Percentiles rank a stretch among this genome's conserved stretches.
phyloP scores from a whole-genome alignment of 2,888 invertebrate genomes.

The Ganaspis brasiliensis region DNA sequence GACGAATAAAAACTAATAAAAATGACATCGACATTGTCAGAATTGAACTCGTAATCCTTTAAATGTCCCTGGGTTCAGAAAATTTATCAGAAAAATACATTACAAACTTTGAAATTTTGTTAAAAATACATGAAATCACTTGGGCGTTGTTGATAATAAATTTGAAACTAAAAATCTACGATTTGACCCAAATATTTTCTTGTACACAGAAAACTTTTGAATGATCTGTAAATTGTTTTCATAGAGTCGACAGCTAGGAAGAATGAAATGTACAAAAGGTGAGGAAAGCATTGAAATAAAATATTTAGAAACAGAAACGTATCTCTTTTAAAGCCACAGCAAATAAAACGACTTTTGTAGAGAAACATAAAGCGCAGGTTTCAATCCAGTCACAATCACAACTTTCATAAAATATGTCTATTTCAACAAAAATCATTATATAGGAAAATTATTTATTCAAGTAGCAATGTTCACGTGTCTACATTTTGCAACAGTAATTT shows the following conservation, averaged over 20 bases:
- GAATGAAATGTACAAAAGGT: neutral
- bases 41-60: too few species aligned
- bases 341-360: neutral
- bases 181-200: neutral
- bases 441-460: neutral
- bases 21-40: too few species aligned
- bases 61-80: too few species aligned
- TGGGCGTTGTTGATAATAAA: neutral
- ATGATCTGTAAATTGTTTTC: conserved; percentile 8
- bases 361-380: neutral
- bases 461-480: too few species aligned
- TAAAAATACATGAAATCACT: neutral
- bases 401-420: neutral
- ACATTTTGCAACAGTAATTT: too few species aligned
- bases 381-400: too few species aligned
- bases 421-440: neutral
- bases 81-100: too few species aligned
- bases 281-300: neutral
- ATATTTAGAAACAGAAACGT: neutral
- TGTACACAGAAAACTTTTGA: neutral
- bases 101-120: neutral
- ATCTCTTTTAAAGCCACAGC: neutral
- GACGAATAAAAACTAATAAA: too few species aligned
- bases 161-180: neutral
- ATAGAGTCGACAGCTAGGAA: neutral